These are phyloP conservation scores for Alcis repandata DNA, from an alignment of 2,888 invertebrate genomes.

Conservation along the genomic window DNA sequence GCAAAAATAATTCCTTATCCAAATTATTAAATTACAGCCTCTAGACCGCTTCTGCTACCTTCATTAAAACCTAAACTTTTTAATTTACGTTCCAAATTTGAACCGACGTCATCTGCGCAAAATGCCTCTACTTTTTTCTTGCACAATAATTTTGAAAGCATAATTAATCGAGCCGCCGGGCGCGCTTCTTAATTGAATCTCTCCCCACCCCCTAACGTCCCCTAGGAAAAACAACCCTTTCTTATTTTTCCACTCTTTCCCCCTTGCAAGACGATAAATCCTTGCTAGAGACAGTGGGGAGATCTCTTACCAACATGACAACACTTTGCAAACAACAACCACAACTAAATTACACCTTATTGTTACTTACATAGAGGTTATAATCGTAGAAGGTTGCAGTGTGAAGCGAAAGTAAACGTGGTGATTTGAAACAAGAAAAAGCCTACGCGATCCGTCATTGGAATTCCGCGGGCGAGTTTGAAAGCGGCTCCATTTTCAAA, in stretches of 20 bases:
- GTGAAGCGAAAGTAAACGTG: conserved; percentile 47
- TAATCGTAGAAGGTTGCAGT: conserved; percentile 21
- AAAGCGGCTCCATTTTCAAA: conserved; percentile 76
- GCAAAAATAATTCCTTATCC: not conserved
- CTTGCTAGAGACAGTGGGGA: conserved; percentile 83
- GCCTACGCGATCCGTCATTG: conserved; percentile 85
- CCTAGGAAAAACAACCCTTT: conserved; percentile 85
- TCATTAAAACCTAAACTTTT: conserved; percentile 30
- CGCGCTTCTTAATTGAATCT: conserved; percentile 83
- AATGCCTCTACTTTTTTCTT: conserved; percentile 55
- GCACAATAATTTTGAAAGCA: conserved; percentile 71
- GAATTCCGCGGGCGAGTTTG: conserved; percentile 82
- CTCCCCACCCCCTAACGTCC: conserved; percentile 68
- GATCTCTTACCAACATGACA: conserved; percentile 70
- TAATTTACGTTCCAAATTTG: conserved; percentile 37
- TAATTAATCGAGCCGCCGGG: conserved; percentile 79
- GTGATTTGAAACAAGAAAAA: conserved; percentile 80
- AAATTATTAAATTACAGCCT: not conserved
- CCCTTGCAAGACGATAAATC: conserved; percentile 85
- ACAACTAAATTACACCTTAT: conserved; percentile 19
- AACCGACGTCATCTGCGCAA: conserved; percentile 46
- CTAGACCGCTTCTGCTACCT: not conserved
- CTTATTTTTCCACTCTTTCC: conserved; percentile 82
- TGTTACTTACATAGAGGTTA: not conserved
- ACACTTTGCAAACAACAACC: not conserved